phyloP scores from a whole-genome alignment of 2,888 invertebrate species.

The Synergus japonicus region DNA sequence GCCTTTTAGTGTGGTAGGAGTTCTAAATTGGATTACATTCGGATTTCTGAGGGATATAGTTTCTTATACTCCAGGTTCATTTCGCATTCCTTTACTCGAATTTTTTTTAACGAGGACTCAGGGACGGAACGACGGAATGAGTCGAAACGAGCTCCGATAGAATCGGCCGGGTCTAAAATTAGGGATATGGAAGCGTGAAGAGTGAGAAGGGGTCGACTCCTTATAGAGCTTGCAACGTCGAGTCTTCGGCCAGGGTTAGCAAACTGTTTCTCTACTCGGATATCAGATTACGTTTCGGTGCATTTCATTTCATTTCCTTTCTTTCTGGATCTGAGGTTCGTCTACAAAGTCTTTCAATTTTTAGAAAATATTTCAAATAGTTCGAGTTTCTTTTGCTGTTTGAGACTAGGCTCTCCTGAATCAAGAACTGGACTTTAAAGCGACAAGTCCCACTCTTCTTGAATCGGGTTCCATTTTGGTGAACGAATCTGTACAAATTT shows the following conservation, averaged over 20 bases:
- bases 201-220: slow-evolving; percentile 71
- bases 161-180: slow-evolving; percentile 71
- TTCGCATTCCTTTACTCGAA: slow-evolving; percentile 20
- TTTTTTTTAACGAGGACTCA: slow-evolving; percentile 36
- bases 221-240: slow-evolving; percentile 73
- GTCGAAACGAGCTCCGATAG: slow-evolving; percentile 55
- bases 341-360: neutral
- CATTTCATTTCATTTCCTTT: slow-evolving; percentile 55
- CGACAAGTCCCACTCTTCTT: neutral
- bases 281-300: slow-evolving; percentile 68
- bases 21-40: slow-evolving; percentile 22
- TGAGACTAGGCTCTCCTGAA: neutral
- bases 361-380: neutral
- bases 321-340: neutral
- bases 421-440: neutral
- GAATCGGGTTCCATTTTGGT: neutral
- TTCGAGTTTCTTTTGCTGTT: neutral
- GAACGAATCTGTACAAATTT: neutral
- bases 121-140: slow-evolving; percentile 36
- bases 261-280: slow-evolving; percentile 65
- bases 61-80: slow-evolving; percentile 8
- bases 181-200: slow-evolving; percentile 65
- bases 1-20: slow-evolving; percentile 6
- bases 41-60: neutral
- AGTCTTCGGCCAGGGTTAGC: slow-evolving; percentile 72